Percentiles rank a stretch among this genome's conserved stretches.
phyloP scores from a whole-genome alignment of 2,797 vertebrate genomes.

The Ispidina lecontei region DNA sequence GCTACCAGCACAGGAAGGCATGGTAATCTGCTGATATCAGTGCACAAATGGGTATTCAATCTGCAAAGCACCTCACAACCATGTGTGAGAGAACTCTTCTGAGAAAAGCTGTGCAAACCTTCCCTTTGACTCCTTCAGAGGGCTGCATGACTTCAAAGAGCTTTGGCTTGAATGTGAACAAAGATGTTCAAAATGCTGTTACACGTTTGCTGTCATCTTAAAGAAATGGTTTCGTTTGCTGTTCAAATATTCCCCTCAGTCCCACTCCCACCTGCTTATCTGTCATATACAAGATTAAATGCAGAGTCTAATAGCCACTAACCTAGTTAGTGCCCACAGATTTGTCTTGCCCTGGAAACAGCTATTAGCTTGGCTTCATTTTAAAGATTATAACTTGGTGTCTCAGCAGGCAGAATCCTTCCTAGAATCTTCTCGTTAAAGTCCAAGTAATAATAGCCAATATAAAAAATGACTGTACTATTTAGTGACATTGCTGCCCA shows the following conservation, averaged over 20 bases:
- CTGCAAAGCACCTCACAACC: background rate
- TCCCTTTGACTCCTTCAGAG: background rate
- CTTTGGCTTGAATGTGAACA: background rate
- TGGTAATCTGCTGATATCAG: background rate
- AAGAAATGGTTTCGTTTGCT: background rate
- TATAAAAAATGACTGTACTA: conserved; percentile 2
- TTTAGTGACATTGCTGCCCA: conserved; percentile 2
- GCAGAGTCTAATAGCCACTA: conserved; percentile 15
- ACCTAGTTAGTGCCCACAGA: conserved; percentile 20
- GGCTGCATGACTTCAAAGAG: background rate
- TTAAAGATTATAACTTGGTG: conserved; percentile 25
- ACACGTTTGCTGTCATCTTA: background rate
- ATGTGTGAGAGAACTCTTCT: background rate
- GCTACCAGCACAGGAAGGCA: background rate
- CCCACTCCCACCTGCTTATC: background rate
- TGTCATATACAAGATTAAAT: conserved; percentile 20
- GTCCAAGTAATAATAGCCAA: background rate
- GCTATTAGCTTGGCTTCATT: conserved; percentile 42
- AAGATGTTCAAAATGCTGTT: background rate
- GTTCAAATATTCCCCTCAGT: background rate
- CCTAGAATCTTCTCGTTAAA: conserved; percentile 35
- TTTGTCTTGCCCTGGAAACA: conserved; percentile 24
- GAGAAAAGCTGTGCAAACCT: background rate
- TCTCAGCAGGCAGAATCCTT: conserved; percentile 27
- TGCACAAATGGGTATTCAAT: background rate